Evolutionary conservation across 92 coral and sea anemone genomes (phyloP).

Genomic region (Palythoa grandiflora): DNA sequence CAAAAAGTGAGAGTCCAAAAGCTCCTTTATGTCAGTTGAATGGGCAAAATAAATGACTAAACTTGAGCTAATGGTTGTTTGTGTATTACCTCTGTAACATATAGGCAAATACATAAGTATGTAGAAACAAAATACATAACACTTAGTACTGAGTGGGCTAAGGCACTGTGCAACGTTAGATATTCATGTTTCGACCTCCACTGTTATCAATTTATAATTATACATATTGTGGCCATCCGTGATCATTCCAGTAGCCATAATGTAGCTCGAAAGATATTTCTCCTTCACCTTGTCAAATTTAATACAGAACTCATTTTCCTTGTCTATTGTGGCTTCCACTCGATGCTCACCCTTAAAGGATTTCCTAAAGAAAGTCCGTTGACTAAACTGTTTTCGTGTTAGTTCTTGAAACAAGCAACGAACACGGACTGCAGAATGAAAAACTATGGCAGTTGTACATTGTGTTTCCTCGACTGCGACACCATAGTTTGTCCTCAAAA

Average conservation of each 20-base stretch:
- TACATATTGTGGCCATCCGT: not conserved
- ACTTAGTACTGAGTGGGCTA: too few relatives aligned
- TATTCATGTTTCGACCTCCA: not conserved
- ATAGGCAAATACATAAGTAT: too few relatives aligned
- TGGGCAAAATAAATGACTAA: not conserved
- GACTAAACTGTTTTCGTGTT: not conserved
- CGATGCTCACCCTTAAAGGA: constrained; percentile 6
- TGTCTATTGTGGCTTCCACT: not conserved
- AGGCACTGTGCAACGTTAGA: too few relatives aligned
- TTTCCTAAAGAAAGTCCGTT: not conserved
- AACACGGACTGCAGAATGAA: not conserved
- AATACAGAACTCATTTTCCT: not conserved
- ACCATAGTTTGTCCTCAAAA: not conserved
- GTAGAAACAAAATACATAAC: too few relatives aligned
- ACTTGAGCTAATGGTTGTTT: not conserved
- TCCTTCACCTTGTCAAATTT: not conserved
- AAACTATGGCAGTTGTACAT: constrained; percentile 1
- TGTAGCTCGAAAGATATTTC: not conserved
- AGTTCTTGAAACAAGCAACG: constrained; percentile 7
- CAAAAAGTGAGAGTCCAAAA: too few relatives aligned
- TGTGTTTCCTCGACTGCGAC: not conserved
- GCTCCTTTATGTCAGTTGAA: not conserved
- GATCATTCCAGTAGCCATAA: constrained; percentile 13
- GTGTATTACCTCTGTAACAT: not conserved
- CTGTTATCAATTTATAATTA: too few relatives aligned